phyloP scores from a whole-genome alignment of 1,140 invertebrate genomes.

The Augochlora pura region DNA sequence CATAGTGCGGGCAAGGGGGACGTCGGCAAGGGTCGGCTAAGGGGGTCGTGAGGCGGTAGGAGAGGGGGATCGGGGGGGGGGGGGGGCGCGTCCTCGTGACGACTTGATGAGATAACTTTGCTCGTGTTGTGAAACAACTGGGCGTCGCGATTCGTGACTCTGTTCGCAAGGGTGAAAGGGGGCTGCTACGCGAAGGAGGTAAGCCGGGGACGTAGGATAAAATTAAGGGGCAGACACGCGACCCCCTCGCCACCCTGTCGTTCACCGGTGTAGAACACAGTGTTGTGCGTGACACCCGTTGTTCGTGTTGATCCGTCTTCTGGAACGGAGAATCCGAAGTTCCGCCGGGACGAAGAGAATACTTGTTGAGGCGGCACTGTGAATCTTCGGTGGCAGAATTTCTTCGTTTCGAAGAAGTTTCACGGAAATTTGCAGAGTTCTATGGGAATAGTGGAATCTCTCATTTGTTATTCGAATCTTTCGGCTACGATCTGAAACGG shows the following conservation, averaged over 20 bases:
- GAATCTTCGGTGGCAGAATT: not conserved
- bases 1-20: not conserved
- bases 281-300: conserved; percentile 14
- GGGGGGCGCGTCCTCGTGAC: conserved; percentile 61
- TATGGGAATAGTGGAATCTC: too few relatives aligned
- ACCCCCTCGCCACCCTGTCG: conserved; percentile 46
- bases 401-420: not conserved
- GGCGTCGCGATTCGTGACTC: conserved; percentile 63
- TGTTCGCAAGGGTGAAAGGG: conserved; percentile 52
- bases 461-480: too few relatives aligned
- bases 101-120: conserved; percentile 70
- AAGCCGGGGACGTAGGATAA: conserved; percentile 10
- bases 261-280: conserved; percentile 34
- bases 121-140: conserved; percentile 64
- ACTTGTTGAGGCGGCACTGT: conserved; percentile 25
- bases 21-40: too few relatives aligned
- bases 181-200: conserved; percentile 26
- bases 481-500: too few relatives aligned
- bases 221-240: conserved; percentile 60
- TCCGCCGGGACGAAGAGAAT: conserved; percentile 2
- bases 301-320: not conserved
- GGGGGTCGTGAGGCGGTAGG: not conserved
- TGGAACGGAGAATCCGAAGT: not conserved
- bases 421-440: too few relatives aligned
- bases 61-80: not conserved